Percentiles rank a stretch among this genome's conserved stretches.
phyloP scores from a whole-genome alignment of 2,797 vertebrate genomes.

The Siniperca undulata region DNA sequence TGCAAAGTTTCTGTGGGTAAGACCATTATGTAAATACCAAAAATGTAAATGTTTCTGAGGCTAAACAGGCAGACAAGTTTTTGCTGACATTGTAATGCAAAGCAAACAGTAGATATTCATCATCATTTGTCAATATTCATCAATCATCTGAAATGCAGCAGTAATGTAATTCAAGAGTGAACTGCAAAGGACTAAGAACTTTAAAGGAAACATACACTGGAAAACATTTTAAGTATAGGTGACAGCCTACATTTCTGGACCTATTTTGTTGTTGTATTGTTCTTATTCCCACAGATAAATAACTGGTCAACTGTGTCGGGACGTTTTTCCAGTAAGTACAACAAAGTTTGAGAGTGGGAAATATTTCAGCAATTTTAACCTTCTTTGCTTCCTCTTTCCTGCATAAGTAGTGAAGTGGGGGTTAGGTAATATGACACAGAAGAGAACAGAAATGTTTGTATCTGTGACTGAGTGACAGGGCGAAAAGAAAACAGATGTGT shows the following conservation, averaged over 20 bases:
- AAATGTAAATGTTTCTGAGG: not conserved
- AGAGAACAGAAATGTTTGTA: too few species aligned
- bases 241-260: not conserved
- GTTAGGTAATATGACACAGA: not conserved
- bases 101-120: constrained; percentile 23
- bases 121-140: not conserved
- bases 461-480: not conserved
- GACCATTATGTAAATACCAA: not conserved
- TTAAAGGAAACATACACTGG: not conserved
- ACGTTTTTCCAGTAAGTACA: not conserved
- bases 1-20: not conserved
- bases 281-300: not conserved
- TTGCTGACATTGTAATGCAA: constrained; percentile 3
- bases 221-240: not conserved
- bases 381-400: not conserved
- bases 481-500: not conserved
- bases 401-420: not conserved
- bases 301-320: not conserved
- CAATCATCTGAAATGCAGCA: not conserved
- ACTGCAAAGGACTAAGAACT: not conserved
- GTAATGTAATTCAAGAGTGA: not conserved
- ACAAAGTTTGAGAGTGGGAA: not conserved
- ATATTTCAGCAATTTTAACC: not conserved
- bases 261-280: not conserved
- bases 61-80: not conserved